phyloP scores from a whole-genome alignment of 1,140 invertebrate species.

The Cyclina sinensis region DNA sequence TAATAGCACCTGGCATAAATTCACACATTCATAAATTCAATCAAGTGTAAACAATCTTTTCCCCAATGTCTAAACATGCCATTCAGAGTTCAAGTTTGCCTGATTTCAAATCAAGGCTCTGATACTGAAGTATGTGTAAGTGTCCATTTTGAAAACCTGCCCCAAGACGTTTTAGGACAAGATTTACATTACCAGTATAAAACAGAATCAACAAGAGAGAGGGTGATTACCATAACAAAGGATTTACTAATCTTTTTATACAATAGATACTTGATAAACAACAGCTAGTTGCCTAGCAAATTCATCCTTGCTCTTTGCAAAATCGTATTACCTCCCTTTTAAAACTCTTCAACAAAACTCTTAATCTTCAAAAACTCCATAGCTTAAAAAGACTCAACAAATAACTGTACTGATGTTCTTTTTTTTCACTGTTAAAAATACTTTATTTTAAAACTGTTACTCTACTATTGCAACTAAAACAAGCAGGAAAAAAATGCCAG shows the following conservation, averaged over 20 bases:
- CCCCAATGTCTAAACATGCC: conserved; percentile 58
- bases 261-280: conserved; percentile 49
- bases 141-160: conserved; percentile 29
- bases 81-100: conserved; percentile 52
- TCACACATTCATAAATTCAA: conserved; percentile 61
- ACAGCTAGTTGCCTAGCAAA: conserved; percentile 38
- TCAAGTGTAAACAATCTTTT: conserved; percentile 55
- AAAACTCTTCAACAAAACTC: neutral
- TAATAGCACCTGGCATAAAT: conserved; percentile 62
- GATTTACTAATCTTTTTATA: neutral
- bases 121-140: conserved; percentile 12
- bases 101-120: conserved; percentile 27
- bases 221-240: conserved; percentile 49
- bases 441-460: too few relatives aligned
- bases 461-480: too few relatives aligned
- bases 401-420: too few relatives aligned
- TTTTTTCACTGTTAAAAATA: too few relatives aligned
- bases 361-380: neutral
- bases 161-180: conserved; percentile 51
- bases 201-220: neutral
- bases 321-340: conserved; percentile 41
- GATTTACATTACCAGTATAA: conserved; percentile 56
- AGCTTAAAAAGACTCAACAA: too few relatives aligned
- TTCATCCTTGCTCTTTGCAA: neutral
- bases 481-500: conserved; percentile 7